phyloP scores from a whole-genome alignment of 2,797 vertebrate genomes.

The Myotis planiceps region DNA sequence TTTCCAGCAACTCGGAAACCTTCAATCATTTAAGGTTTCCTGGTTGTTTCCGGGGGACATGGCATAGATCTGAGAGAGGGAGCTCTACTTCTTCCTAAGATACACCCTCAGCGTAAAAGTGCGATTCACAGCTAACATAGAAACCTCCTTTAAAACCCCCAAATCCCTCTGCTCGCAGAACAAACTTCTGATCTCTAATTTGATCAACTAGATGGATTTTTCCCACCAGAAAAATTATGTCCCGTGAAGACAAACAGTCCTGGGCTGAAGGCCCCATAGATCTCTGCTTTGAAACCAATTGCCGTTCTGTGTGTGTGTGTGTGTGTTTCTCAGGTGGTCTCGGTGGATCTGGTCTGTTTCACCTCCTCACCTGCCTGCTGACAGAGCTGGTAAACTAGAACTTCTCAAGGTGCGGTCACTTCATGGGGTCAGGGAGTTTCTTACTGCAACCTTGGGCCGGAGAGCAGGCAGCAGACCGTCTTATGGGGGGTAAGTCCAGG shows the following conservation, averaged over 20 bases:
- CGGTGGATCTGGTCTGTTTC: background rate
- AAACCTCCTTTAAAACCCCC: conserved; percentile 6
- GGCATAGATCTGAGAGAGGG: background rate
- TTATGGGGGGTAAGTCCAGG: background rate
- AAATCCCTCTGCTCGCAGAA: conserved; percentile 31
- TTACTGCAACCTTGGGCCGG: background rate
- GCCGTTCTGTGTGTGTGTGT: background rate
- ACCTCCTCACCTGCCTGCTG: background rate
- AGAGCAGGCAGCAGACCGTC: background rate
- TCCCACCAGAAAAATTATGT: conserved; percentile 29
- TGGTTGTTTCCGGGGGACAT: background rate
- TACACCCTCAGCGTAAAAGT: background rate
- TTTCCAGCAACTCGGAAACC: background rate
- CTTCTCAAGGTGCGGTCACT: background rate
- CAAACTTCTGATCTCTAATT: conserved; percentile 33
- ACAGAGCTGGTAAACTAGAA: background rate
- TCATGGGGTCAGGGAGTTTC: background rate
- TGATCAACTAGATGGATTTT: conserved; percentile 56
- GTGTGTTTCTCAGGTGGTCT: background rate
- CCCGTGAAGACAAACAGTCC: background rate
- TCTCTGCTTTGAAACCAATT: background rate
- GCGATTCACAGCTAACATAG: background rate
- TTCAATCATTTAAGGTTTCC: background rate
- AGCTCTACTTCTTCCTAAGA: background rate
- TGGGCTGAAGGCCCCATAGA: background rate